A percentile compares a stretch with the other conserved stretches of the same genome.
Conservation (phyloP, 2,888 invertebrate species). For the Patella depressa region DNA sequence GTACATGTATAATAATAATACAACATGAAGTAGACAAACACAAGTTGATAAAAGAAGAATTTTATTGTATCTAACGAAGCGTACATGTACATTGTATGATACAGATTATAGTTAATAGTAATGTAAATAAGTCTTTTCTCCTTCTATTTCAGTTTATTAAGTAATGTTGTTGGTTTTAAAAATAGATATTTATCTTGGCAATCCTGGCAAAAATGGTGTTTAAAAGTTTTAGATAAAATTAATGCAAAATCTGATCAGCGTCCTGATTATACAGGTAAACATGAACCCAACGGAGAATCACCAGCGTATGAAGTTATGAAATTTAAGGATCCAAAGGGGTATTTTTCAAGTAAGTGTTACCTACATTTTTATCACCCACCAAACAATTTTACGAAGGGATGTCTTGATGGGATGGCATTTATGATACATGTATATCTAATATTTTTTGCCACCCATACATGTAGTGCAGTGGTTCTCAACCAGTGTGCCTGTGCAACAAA, state of each 20-base stretch:
- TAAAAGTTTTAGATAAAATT: conserved; percentile 44
- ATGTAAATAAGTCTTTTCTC: conserved; percentile 8
- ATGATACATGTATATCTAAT: not conserved
- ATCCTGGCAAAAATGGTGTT: conserved; percentile 67
- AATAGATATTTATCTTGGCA: conserved; percentile 63
- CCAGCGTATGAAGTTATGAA: conserved; percentile 72
- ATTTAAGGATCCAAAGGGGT: conserved; percentile 68
- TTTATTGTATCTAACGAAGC: too few species aligned
- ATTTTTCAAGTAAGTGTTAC: conserved; percentile 67
- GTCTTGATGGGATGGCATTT: not conserved
- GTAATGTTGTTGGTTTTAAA: conserved; percentile 53
- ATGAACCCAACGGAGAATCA: conserved; percentile 67
- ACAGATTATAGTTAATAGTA: too few species aligned
- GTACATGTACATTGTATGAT: too few species aligned
- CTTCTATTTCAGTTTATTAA: conserved; percentile 53
- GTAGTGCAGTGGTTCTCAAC: too few species aligned
- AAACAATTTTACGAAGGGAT: not conserved
- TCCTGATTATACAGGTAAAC: conserved; percentile 36
- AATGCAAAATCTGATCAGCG: conserved; percentile 11
- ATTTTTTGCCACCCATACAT: not conserved
- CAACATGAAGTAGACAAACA: too few species aligned
- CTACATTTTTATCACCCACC: not conserved
- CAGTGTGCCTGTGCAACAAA: too few species aligned
- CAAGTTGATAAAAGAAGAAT: too few species aligned
- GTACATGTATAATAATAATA: too few species aligned